phyloP scores from a whole-genome alignment of 2,113 vertebrate genomes.

The Pseudolaguvia tuberculata region DNA sequence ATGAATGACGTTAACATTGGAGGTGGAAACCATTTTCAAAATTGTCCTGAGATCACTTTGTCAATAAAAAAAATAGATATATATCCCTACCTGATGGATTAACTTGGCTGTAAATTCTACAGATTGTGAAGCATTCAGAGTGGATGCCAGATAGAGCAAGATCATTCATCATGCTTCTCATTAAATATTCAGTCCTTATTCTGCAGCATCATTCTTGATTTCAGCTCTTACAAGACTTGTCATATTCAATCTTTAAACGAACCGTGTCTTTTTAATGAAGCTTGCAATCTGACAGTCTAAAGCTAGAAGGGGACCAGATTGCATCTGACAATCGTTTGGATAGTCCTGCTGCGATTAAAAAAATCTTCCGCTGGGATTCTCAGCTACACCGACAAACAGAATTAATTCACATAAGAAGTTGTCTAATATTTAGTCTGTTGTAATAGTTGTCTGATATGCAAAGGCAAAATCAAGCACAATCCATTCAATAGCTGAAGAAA shows the following conservation, averaged over 20 bases:
- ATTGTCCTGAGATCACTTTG: constrained; percentile 41
- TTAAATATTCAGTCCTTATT: not conserved
- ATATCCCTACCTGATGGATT: too few relatives aligned
- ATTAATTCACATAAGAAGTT: constrained; percentile 13
- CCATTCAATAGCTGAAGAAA: not conserved
- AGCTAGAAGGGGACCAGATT: constrained; percentile 3
- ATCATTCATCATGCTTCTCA: constrained; percentile 48
- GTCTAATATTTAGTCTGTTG: not conserved
- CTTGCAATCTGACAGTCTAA: not conserved
- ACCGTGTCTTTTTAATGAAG: constrained; percentile 1
- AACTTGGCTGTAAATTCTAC: constrained; percentile 44
- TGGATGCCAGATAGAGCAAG: constrained; percentile 49
- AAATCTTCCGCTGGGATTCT: constrained; percentile 31
- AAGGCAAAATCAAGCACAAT: not conserved
- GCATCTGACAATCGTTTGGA: constrained; percentile 13
- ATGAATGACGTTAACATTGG: too few relatives aligned
- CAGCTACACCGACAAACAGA: constrained; percentile 8
- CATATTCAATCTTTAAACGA: constrained; percentile 4
- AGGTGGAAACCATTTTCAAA: constrained; percentile 39
- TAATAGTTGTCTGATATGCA: not conserved
- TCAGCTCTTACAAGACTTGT: not conserved
- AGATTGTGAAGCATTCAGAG: constrained; percentile 48
- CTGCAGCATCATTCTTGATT: not conserved
- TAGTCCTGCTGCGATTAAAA: constrained; percentile 17
- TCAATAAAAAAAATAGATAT: constrained; percentile 42